These are phyloP conservation scores for Anadara kagoshimensis DNA, from an alignment of 1,140 invertebrate species.

Conservation along the genomic window DNA sequence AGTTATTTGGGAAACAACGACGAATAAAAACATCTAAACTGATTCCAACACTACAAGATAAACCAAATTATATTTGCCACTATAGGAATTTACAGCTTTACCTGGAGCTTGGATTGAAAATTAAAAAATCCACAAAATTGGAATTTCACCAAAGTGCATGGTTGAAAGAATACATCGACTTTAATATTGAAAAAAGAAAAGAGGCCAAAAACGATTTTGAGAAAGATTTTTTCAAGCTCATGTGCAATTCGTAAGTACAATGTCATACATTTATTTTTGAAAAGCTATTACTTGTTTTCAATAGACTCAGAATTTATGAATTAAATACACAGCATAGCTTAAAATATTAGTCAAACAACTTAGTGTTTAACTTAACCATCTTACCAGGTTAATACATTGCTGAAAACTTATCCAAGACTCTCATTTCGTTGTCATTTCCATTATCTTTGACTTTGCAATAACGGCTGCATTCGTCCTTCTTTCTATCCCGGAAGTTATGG, in stretches of 20 bases:
- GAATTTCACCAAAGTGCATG: constrained; percentile 35
- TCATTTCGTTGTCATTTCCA: too few relatives aligned
- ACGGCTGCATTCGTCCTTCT: too few relatives aligned
- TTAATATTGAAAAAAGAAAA: constrained; percentile 54
- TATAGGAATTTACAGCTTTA: constrained; percentile 38
- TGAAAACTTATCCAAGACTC: too few relatives aligned
- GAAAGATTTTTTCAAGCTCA: constrained; percentile 27
- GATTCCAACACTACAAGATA: constrained; percentile 32
- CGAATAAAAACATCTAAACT: constrained; percentile 30
- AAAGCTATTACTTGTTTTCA: too few relatives aligned
- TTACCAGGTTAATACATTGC: too few relatives aligned
- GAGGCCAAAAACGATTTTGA: constrained; percentile 21
- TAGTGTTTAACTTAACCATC: too few relatives aligned
- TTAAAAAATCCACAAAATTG: constrained; percentile 41
- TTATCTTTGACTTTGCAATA: too few relatives aligned
- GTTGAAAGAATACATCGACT: constrained; percentile 45
- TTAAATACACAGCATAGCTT: too few relatives aligned
- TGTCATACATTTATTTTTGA: too few relatives aligned
- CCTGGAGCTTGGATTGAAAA: constrained; percentile 38
- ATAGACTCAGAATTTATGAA: too few relatives aligned
- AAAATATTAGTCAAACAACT: too few relatives aligned
- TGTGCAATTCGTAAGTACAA: constrained; percentile 16
- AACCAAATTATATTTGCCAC: constrained; percentile 32
- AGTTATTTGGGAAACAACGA: constrained; percentile 21
- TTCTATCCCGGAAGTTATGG: too few relatives aligned